These are phyloP conservation scores for Hesperia comma DNA, from an alignment of 2,888 invertebrate genomes.

Conservation along the genomic window DNA sequence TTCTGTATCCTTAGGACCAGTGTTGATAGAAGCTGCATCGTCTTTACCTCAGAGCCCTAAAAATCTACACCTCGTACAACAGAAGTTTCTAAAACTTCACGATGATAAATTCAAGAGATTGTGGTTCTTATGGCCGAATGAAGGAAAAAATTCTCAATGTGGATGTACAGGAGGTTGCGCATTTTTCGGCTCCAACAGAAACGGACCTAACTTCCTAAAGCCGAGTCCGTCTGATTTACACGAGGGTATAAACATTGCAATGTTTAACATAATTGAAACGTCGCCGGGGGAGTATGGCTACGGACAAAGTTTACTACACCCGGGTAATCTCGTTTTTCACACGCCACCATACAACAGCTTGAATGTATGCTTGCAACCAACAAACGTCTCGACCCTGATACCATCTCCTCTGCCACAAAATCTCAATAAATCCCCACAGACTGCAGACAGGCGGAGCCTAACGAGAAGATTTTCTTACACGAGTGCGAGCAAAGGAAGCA, in stretches of 20 bases:
- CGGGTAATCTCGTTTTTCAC: conserved; percentile 93
- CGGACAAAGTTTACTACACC: conserved; percentile 96
- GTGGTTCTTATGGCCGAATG: conserved; percentile 96
- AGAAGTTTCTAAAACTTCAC: conserved; percentile 91
- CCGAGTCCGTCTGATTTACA: conserved; percentile 91
- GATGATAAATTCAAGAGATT: conserved; percentile 94
- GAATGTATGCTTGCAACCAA: conserved; percentile 90
- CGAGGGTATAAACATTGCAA: conserved; percentile 93
- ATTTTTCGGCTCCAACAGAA: conserved; percentile 96
- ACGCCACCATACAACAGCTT: conserved; percentile 93
- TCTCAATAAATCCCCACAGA: conserved; percentile 71
- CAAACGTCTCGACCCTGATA: conserved; percentile 71
- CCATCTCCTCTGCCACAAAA: conserved; percentile 75
- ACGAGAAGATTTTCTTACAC: conserved; percentile 79
- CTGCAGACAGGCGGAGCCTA: conserved; percentile 71
- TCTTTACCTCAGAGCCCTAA: conserved; percentile 91
- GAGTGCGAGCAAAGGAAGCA: conserved; percentile 75
- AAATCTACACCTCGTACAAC: conserved; percentile 90
- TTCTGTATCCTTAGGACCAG: conserved; percentile 93
- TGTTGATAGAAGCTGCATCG: conserved; percentile 94
- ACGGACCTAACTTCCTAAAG: conserved; percentile 94
- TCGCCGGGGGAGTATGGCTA: conserved; percentile 93
- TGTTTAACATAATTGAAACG: conserved; percentile 88
- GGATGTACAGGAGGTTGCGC: conserved; percentile 97
- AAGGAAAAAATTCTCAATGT: conserved; percentile 89